Percentiles rank a stretch among this genome's conserved stretches.
phyloP scores from a whole-genome alignment of 2,888 invertebrate species.

The Petrolisthes cinctipes region DNA sequence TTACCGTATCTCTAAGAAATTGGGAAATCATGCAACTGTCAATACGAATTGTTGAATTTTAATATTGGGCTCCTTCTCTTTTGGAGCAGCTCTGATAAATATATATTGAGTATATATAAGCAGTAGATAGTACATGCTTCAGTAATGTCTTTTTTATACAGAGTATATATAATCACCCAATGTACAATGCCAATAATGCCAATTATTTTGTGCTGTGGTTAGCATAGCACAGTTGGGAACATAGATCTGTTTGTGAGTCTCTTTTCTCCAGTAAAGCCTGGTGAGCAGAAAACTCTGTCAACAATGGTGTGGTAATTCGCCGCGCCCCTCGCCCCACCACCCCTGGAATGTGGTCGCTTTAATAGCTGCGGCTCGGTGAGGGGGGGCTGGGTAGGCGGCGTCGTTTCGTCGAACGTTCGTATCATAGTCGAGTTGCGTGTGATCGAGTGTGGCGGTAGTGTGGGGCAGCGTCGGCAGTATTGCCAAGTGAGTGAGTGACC shows the following conservation, averaged over 20 bases:
- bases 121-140: constrained; percentile 37
- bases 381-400: constrained; percentile 43
- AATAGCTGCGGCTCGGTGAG: constrained; percentile 12
- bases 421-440: constrained; percentile 52
- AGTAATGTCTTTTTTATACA: constrained; percentile 37
- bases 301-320: constrained; percentile 11
- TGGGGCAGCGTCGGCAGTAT: constrained; percentile 53
- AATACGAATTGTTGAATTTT: background rate
- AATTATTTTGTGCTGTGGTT: constrained; percentile 15
- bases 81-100: constrained; percentile 43
- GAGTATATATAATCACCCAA: constrained; percentile 35
- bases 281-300: constrained; percentile 20
- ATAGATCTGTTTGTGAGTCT: constrained; percentile 13
- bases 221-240: constrained; percentile 30
- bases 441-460: constrained; percentile 59
- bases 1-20: too few relatives aligned
- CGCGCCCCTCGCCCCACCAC: constrained; percentile 28
- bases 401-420: constrained; percentile 41
- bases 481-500: constrained; percentile 46
- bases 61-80: constrained; percentile 39
- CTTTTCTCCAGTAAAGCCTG: background rate
- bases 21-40: too few relatives aligned
- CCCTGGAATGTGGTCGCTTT: constrained; percentile 31
- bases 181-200: constrained; percentile 31
- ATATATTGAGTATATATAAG: constrained; percentile 43